A percentile compares a stretch with the other conserved stretches of the same genome.
Evolutionary conservation across 2,888 invertebrate genomes (phyloP).

Genomic region (Torymus tubicola): DNA sequence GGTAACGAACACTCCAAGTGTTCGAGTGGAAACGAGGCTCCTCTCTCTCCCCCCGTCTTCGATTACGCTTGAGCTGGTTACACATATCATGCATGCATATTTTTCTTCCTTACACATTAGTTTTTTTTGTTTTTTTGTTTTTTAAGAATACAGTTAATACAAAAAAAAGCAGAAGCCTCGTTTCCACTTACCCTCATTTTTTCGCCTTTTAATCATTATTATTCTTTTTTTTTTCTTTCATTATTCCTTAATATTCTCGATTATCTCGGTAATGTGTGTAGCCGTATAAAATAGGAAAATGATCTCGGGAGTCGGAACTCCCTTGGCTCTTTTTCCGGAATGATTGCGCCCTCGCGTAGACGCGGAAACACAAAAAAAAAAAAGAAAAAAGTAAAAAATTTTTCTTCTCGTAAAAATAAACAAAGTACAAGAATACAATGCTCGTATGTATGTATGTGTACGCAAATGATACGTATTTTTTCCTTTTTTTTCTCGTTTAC

Average conservation of each 20-base stretch:
- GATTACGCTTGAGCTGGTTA: conserved; percentile 46
- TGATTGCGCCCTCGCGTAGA: conserved; percentile 51
- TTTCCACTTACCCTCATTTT: conserved; percentile 47
- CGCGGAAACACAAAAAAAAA: conserved; percentile 45
- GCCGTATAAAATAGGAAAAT: conserved; percentile 50
- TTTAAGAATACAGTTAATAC: not conserved
- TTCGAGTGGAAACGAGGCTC: conserved; percentile 51
- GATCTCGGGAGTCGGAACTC: conserved; percentile 30
- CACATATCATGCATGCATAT: conserved; percentile 53
- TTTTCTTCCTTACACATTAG: conserved; percentile 36
- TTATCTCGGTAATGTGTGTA: conserved; percentile 41
- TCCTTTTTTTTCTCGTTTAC: conserved; percentile 34
- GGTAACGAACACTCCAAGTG: conserved; percentile 52
- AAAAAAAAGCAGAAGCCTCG: conserved; percentile 40
- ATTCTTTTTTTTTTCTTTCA: conserved; percentile 31
- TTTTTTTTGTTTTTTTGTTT: too few species aligned
- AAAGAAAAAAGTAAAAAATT: conserved; percentile 33
- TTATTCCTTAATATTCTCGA: conserved; percentile 50
- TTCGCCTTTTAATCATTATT: conserved; percentile 52
- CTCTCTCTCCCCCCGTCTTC: conserved; percentile 2
- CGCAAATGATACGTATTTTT: conserved; percentile 30
- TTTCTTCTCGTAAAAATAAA: conserved; percentile 41
- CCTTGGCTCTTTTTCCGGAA: conserved; percentile 38
- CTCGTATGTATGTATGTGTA: conserved; percentile 38
- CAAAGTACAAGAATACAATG: conserved; percentile 45